Conservation (phyloP, 2,888 invertebrate species). For the Choristoneura rosaceana region DNA sequence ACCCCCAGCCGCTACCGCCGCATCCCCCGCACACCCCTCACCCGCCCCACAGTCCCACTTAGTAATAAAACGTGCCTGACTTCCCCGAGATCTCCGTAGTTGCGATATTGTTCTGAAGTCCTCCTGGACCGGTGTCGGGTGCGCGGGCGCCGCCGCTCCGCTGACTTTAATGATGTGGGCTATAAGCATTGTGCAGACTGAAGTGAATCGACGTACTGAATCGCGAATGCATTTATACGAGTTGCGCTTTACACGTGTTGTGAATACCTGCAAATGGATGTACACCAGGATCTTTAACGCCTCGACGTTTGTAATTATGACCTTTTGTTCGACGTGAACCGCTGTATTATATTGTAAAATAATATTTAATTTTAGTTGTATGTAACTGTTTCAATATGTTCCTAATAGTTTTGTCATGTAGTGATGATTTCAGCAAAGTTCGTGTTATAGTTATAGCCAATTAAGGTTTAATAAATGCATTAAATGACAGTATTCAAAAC, state of each 20-base stretch:
- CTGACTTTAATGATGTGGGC: conserved; percentile 51
- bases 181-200: conserved; percentile 49
- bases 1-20: conserved; percentile 66
- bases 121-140: conserved; percentile 50
- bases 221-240: conserved; percentile 41
- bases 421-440: conserved; percentile 68
- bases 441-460: conserved; percentile 60
- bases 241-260: conserved; percentile 40
- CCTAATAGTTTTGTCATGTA: conserved; percentile 79
- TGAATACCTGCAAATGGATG: conserved; percentile 39
- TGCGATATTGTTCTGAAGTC: conserved; percentile 58
- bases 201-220: conserved; percentile 51
- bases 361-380: conserved; percentile 75
- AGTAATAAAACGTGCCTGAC: conserved; percentile 61
- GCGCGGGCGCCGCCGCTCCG: conserved; percentile 41
- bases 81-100: conserved; percentile 62
- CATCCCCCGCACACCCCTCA: conserved; percentile 70
- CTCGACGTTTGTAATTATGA: conserved; percentile 28
- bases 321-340: conserved; percentile 36
- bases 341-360: conserved; percentile 72
- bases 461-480: conserved; percentile 53
- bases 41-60: conserved; percentile 79
- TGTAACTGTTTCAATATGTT: conserved; percentile 81
- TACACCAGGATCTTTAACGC: conserved; percentile 28
- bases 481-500: conserved; percentile 52